Evolutionary conservation across 30 jellyfish, hydroid and myxozoan genomes (phyloP).

Genomic region (Nemopilema nomurai): DNA sequence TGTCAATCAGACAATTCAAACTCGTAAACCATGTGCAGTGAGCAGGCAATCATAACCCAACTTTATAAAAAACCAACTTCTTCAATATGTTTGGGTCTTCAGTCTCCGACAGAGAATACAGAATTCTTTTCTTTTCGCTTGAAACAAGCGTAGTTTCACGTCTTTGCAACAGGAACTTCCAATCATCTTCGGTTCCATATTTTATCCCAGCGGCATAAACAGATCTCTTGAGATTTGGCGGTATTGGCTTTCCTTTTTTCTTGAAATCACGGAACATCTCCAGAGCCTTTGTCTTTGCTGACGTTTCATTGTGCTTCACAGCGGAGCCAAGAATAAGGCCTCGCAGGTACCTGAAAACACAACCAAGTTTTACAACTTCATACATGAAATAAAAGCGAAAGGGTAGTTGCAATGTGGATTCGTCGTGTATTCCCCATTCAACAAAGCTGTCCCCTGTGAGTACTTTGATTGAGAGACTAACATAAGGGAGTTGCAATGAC

Average conservation of each 20-base stretch:
- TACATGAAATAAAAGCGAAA: too few species aligned
- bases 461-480: too few species aligned
- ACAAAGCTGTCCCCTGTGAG: too few species aligned
- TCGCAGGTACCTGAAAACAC: conserved; percentile 65
- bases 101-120: conserved; percentile 72
- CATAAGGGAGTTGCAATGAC: too few species aligned
- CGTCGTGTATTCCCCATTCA: too few species aligned
- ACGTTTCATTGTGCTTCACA: conserved; percentile 68
- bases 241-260: conserved; percentile 46
- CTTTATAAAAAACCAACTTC: conserved; percentile 64
- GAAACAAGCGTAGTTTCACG: conserved; percentile 57
- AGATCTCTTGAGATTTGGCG: conserved; percentile 76
- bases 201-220: conserved; percentile 81
- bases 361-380: too few species aligned
- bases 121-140: conserved; percentile 75
- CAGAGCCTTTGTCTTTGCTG: conserved; percentile 57
- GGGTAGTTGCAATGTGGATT: too few species aligned
- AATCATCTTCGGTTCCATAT: conserved; percentile 80
- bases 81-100: conserved; percentile 50
- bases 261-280: conserved; percentile 52
- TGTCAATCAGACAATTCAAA: not conserved
- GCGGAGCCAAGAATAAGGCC: conserved; percentile 65
- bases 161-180: conserved; percentile 77
- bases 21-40: not conserved
- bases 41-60: not conserved